phyloP scores from a whole-genome alignment of 2,888 invertebrate species.

The Heliconius sara region DNA sequence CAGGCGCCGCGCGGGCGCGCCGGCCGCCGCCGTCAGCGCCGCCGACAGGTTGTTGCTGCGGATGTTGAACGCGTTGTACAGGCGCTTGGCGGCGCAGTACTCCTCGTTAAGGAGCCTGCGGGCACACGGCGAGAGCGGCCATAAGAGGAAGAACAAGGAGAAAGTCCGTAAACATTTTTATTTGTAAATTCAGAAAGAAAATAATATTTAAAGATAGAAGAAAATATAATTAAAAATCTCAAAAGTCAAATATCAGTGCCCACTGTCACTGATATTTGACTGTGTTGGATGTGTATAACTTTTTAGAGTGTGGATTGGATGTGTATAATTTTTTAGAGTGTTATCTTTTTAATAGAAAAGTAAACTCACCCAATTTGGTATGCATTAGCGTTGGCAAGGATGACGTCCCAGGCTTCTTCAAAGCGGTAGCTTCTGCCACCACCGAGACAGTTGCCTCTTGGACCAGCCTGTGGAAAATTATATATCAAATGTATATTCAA shows the following conservation, averaged over 20 bases:
- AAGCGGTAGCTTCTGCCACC: constrained; percentile 68
- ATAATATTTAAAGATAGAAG: too few species aligned
- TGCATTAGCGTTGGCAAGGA: constrained; percentile 53
- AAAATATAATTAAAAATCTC: too few species aligned
- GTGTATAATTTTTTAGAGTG: not conserved
- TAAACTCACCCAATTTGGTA: constrained; percentile 53
- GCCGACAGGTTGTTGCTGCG: constrained; percentile 69
- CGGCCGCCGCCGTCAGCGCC: constrained; percentile 61
- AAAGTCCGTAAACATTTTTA: not conserved
- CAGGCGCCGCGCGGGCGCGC: constrained; percentile 52
- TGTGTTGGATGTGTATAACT: not conserved
- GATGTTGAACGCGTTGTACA: constrained; percentile 59
- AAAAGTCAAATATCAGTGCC: too few species aligned
- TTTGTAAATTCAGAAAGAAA: too few species aligned
- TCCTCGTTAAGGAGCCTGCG: constrained; percentile 64
- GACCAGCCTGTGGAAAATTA: constrained; percentile 56
- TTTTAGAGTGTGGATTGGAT: too few species aligned
- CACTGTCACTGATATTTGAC: too few species aligned
- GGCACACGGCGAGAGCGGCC: too few species aligned
- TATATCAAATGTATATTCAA: not conserved
- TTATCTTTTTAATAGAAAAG: not conserved
- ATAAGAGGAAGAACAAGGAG: not conserved
- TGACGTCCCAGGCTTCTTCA: constrained; percentile 67
- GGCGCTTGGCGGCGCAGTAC: constrained; percentile 67
- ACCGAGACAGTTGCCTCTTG: constrained; percentile 60